Percentiles rank a stretch among this genome's conserved stretches.
Evolutionary conservation across 2,888 invertebrate genomes (phyloP).

Genomic region (Timandra comae): DNA sequence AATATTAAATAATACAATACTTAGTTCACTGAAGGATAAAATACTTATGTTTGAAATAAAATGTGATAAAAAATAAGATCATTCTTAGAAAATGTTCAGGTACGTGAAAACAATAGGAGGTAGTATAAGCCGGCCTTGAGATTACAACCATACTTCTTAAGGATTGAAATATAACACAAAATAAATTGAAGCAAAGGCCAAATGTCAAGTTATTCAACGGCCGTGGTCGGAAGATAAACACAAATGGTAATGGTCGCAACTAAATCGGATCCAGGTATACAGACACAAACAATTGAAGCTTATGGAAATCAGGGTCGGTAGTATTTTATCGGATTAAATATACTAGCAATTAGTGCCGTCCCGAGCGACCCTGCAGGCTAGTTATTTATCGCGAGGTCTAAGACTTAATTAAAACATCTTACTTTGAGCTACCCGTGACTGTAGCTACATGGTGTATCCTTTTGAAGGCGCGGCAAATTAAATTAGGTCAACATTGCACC

Average conservation of each 20-base stretch:
- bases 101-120: no score
- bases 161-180: conserved; percentile 12
- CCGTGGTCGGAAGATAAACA: conserved; percentile 55
- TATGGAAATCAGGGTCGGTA: conserved; percentile 70
- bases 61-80: no score
- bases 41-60: no score
- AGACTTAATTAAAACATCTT: conserved; percentile 75
- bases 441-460: conserved; percentile 34
- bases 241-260: conserved; percentile 58
- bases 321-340: conserved; percentile 74
- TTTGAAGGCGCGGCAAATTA: conserved; percentile 46
- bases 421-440: conserved; percentile 57
- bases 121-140: neutral
- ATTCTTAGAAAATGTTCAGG: no score
- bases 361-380: conserved; percentile 45
- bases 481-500: conserved; percentile 46
- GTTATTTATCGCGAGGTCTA: conserved; percentile 71
- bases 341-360: conserved; percentile 71
- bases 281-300: conserved; percentile 70
- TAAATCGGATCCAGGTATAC: conserved; percentile 58
- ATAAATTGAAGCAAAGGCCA: conserved; percentile 34
- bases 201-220: conserved; percentile 47
- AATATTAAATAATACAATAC: no score
- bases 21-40: no score
- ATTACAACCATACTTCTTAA: neutral